phyloP scores from a whole-genome alignment of 2,113 vertebrate genomes.

The Phalacrocorax carbo region DNA sequence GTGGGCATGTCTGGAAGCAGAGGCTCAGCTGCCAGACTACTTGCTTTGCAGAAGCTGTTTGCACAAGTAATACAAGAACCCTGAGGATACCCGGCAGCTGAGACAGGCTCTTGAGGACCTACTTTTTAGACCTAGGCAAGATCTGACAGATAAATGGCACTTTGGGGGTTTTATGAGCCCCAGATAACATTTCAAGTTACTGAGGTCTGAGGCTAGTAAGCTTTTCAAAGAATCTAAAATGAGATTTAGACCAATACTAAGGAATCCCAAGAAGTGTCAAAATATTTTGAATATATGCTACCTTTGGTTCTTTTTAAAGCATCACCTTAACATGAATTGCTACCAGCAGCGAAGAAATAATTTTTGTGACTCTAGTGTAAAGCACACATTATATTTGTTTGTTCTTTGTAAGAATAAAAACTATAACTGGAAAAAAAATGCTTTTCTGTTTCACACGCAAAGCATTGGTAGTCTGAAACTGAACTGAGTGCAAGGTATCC shows the following conservation, averaged over 20 bases:
- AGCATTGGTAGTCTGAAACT: not conserved
- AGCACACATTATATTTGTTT: not conserved
- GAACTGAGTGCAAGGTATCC: conserved; percentile 17
- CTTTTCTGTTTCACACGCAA: not conserved
- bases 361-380: not conserved
- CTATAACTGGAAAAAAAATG: not conserved
- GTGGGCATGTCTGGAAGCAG: not conserved
- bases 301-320: not conserved
- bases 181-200: not conserved
- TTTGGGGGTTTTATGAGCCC: not conserved
- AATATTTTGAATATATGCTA: conserved; percentile 18
- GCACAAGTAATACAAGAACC: not conserved
- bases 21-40: not conserved
- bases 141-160: not conserved
- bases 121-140: not conserved
- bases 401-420: not conserved
- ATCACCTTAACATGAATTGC: not conserved
- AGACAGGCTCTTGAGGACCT: not conserved
- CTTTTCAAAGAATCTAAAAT: not conserved
- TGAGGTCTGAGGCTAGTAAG: not conserved
- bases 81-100: not conserved
- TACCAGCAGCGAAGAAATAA: not conserved
- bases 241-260: not conserved
- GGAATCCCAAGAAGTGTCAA: not conserved
- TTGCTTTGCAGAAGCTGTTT: not conserved